These are phyloP conservation scores for Macropus fuliginosus DNA, from an alignment of 2,797 vertebrate species.

Conservation along the genomic window DNA sequence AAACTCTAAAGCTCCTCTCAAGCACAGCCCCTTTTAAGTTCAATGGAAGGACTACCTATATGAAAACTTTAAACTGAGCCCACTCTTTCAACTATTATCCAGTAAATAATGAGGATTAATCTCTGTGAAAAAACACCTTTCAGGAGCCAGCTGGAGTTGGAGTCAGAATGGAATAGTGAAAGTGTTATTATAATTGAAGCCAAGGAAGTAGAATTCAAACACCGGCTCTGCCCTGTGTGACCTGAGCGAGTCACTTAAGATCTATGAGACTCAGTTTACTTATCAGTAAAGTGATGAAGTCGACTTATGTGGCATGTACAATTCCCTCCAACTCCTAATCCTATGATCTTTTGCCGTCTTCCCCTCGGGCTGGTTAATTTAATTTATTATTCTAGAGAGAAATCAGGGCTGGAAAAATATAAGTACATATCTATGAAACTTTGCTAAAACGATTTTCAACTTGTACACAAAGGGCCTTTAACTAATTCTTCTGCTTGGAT, in stretches of 20 bases:
- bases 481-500: conserved; percentile 50
- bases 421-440: conserved; percentile 31
- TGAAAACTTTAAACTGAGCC: neutral
- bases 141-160: neutral
- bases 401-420: conserved; percentile 19
- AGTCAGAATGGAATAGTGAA: neutral
- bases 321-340: neutral
- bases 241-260: neutral
- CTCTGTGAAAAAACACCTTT: neutral
- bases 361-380: neutral
- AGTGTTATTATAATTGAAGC: neutral
- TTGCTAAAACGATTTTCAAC: conserved; percentile 68
- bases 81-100: neutral
- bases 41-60: neutral
- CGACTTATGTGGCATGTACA: neutral
- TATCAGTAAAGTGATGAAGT: neutral
- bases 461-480: conserved; percentile 32
- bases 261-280: neutral
- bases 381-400: conserved; percentile 34
- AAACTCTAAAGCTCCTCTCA: neutral
- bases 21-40: neutral
- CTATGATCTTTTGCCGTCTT: neutral
- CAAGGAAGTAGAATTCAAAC: neutral
- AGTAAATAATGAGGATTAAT: neutral
- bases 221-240: neutral